Base-by-base conservation (phyloP, 2,888 invertebrate species). In the Chalcosyrphus nemorum region DNA sequence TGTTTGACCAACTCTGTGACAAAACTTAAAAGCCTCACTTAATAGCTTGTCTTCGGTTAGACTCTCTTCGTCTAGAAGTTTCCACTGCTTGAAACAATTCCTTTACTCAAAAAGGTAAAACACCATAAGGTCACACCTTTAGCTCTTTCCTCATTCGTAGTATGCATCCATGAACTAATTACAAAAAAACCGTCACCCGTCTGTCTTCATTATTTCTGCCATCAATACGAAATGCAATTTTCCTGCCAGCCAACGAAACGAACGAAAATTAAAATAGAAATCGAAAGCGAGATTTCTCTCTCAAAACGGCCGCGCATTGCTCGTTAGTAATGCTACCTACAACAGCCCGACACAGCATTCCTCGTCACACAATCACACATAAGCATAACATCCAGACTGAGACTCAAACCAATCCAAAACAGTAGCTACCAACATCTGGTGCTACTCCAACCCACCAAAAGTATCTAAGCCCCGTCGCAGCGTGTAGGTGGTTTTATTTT, bases 231-330 rank as follows among this genome's bases (percentile, higher is more conserved):
- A 66, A 43, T 47, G 19, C 24, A 52, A 80, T 59, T 74, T 63
- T 35, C 17, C 54, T 65, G 63, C 57, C 78, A 65, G 38, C 45
- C 5, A 19, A 32, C 32, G n/a, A n/a, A n/a, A n/a, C n/a, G n/a
- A 70, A 17, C 17, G 41, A 29, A 81, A 63, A 57, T 57, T 57
- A 15, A 71, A 81, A 81, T 63, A 24, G 54, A 76, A 82, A 82
- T 77, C 66, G 81, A 82, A 82, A 81, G 59, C 75, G 81, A 81
- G 71, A 65, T 72, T 76, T 72, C 81, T 61, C 59, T 57, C 70
- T 57, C 45, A 52, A 27, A 76, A 70, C 59, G 47, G 74, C 61
- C 6, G 29, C 27, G 27, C 29, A 47, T 63, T 56, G 13, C 45
- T 74, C 65, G 81, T 75, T 81, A 81, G 75, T 15, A 56, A 52